Conservation (phyloP, 2,888 invertebrate genomes). For the Oscheius sp. region DNA sequence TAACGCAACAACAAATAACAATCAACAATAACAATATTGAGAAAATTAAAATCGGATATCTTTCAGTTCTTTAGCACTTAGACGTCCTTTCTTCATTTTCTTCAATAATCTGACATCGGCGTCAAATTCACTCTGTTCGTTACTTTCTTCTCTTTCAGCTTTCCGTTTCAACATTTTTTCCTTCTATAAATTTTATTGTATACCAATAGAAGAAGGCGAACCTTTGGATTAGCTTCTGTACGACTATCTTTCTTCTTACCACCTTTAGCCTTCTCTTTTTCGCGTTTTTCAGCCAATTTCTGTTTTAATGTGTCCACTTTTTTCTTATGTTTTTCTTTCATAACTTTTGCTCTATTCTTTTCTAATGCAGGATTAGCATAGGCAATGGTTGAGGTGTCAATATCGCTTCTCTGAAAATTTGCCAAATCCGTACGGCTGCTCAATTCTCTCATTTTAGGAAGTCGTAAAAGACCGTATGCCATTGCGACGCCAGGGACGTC, state of each 20-base stretch:
- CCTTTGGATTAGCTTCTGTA: slow-evolving; percentile 36
- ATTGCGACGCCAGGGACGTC: slow-evolving; percentile 86
- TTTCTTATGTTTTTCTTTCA: slow-evolving; percentile 57
- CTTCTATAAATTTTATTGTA: background rate
- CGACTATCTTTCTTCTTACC: slow-evolving; percentile 43
- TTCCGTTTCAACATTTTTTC: slow-evolving; percentile 46
- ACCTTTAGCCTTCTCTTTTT: slow-evolving; percentile 47
- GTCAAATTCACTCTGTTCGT: slow-evolving; percentile 74
- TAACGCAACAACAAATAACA: slow-evolving; percentile 26
- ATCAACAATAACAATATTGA: slow-evolving; percentile 11
- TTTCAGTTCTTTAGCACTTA: slow-evolving; percentile 72
- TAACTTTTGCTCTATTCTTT: slow-evolving; percentile 43
- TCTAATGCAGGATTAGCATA: slow-evolving; percentile 53
- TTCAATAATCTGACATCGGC: slow-evolving; percentile 75
- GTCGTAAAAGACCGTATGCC: slow-evolving; percentile 87
- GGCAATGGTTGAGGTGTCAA: slow-evolving; percentile 67
- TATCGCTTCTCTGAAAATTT: slow-evolving; percentile 61
- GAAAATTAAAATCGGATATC: slow-evolving; percentile 40
- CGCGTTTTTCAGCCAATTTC: slow-evolving; percentile 48
- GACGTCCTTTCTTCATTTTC: slow-evolving; percentile 75
- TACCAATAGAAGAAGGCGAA: slow-evolving; percentile 25
- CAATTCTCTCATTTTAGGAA: slow-evolving; percentile 95
- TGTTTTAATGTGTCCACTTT: slow-evolving; percentile 53
- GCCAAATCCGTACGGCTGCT: slow-evolving; percentile 48
- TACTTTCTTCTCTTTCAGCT: slow-evolving; percentile 40